Conservation (phyloP, 2,888 invertebrate species). For the Diplazon laetatorius region DNA sequence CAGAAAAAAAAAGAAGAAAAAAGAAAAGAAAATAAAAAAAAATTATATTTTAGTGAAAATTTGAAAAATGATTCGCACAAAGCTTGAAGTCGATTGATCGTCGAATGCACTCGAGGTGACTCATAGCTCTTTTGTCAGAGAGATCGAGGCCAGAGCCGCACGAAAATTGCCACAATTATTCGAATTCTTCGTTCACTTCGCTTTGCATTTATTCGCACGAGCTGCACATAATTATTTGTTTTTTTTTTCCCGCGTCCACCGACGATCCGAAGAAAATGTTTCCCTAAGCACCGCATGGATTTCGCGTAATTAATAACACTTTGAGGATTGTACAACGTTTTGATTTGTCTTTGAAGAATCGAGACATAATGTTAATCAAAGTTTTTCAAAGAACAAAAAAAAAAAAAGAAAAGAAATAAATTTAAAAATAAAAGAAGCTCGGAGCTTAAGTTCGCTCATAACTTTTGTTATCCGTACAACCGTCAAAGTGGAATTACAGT, state of each 20-base stretch:
- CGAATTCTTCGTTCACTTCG: background rate
- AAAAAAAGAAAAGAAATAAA: constrained; percentile 61
- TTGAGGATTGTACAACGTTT: constrained; percentile 21
- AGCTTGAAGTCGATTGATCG: background rate
- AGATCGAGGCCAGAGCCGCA: background rate
- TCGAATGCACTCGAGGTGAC: background rate
- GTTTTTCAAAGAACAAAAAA: constrained; percentile 19
- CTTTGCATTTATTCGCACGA: background rate
- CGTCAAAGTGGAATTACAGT: constrained; percentile 71
- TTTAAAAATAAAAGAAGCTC: background rate
- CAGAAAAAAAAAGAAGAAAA: too few species aligned
- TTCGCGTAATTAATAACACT: constrained; percentile 35
- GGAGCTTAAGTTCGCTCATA: constrained; percentile 22
- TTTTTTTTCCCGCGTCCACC: constrained; percentile 45
- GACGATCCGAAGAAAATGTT: background rate
- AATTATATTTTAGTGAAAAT: background rate
- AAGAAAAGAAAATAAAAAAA: background rate
- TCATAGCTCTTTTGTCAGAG: too few species aligned
- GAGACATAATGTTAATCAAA: constrained; percentile 3
- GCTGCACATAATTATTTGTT: background rate
- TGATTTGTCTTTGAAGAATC: constrained; percentile 26
- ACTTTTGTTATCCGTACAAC: constrained; percentile 74
- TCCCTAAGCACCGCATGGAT: constrained; percentile 4
- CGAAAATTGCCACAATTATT: constrained; percentile 9
- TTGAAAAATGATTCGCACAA: background rate